A percentile compares a stretch with the other conserved stretches of the same genome.
phyloP scores from a whole-genome alignment of 1,140 invertebrate species.

The Drosophila virilis region DNA sequence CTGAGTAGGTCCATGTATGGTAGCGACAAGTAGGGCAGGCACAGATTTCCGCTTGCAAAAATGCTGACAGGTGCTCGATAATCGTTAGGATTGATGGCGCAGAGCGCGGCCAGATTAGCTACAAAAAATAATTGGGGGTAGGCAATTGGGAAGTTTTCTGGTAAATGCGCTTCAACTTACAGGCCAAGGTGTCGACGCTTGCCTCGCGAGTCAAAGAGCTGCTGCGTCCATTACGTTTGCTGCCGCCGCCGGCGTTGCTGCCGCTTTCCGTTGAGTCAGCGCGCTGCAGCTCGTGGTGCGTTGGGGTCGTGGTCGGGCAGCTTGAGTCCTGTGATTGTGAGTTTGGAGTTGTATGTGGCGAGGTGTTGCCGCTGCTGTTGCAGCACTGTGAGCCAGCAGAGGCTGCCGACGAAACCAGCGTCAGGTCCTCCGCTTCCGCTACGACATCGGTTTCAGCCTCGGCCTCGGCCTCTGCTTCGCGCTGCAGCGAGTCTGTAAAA shows the following conservation, averaged over 20 bases:
- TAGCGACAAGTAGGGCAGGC: conserved; percentile 97
- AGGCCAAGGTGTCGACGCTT: conserved; percentile 87
- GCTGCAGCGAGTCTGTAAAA: conserved; percentile 83
- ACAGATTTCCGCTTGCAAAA: conserved; percentile 96
- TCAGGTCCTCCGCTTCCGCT: conserved; percentile 65
- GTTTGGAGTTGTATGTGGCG: conserved; percentile 70
- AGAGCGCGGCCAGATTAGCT: conserved; percentile 72
- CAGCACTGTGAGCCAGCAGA: conserved; percentile 64
- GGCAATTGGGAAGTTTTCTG: not conserved
- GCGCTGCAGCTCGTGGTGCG: conserved; percentile 33
- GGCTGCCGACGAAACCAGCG: conserved; percentile 69
- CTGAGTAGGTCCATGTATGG: conserved; percentile 97
- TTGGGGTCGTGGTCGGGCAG: conserved; percentile 30
- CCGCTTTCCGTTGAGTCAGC: conserved; percentile 50
- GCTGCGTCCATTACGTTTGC: conserved; percentile 84
- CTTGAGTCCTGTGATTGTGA: conserved; percentile 66
- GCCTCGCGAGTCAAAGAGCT: conserved; percentile 86
- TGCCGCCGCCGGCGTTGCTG: conserved; percentile 16
- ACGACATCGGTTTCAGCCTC: conserved; percentile 42
- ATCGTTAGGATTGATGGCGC: conserved; percentile 87
- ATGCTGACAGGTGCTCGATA: conserved; percentile 95
- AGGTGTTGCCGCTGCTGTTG: conserved; percentile 64
- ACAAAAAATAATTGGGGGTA: not conserved
- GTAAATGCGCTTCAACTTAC: conserved; percentile 76
- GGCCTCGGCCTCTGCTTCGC: conserved; percentile 57